Percentiles rank a stretch among this genome's conserved stretches.
These are phyloP conservation scores for Phrynosoma blainvillii DNA, from an alignment of 2,113 vertebrate species.

Conservation along the genomic window DNA sequence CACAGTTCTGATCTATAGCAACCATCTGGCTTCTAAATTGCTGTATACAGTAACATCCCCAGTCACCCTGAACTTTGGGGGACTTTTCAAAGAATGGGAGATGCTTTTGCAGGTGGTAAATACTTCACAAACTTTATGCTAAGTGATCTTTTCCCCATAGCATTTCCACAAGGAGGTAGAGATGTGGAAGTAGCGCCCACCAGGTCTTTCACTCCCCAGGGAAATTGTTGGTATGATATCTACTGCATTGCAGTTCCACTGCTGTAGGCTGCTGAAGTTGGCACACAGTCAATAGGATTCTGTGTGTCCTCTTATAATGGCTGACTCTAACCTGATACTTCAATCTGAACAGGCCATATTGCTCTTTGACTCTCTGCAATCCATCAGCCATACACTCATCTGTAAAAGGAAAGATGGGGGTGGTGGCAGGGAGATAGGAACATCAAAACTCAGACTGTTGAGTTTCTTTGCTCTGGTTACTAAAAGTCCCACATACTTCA, in stretches of 20 bases:
- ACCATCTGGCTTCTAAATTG: neutral
- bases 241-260: neutral
- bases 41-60: too few relatives aligned
- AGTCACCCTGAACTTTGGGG: too few relatives aligned
- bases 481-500: neutral
- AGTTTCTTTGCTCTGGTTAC: neutral
- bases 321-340: neutral
- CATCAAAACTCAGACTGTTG: neutral
- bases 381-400: neutral
- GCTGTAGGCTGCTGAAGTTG: neutral
- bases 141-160: neutral
- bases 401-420: neutral
- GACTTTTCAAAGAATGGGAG: neutral
- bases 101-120: neutral
- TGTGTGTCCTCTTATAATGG: neutral
- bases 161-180: neutral
- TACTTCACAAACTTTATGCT: neutral
- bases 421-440: neutral
- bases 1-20: neutral
- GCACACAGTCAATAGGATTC: neutral
- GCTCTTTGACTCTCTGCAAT: neutral
- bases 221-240: neutral
- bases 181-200: neutral
- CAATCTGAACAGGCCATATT: neutral
- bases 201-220: neutral